Conservation (phyloP, 1,140 invertebrate species). For the Idris sp. region DNA sequence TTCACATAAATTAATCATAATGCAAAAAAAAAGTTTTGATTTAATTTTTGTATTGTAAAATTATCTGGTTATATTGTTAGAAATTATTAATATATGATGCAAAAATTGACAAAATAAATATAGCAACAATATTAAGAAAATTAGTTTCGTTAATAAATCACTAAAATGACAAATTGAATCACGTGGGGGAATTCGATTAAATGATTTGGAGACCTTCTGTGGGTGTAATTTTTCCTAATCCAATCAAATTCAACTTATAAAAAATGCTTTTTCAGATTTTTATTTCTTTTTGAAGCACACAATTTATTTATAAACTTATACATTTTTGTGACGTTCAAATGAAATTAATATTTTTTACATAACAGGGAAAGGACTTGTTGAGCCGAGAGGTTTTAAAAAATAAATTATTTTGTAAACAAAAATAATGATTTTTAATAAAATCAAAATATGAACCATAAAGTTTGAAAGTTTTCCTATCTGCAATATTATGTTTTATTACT, state of each 20-base stretch:
- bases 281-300: too few species aligned
- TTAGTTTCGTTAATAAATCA: constrained; percentile 46
- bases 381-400: too few species aligned
- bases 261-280: not conserved
- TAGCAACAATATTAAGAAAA: constrained; percentile 15
- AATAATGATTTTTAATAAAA: too few species aligned
- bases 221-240: constrained; percentile 10
- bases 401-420: too few species aligned
- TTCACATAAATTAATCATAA: too few species aligned
- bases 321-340: too few species aligned
- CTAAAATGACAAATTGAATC: constrained; percentile 33
- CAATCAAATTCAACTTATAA: constrained; percentile 27
- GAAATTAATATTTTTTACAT: constrained; percentile 3
- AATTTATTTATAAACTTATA: too few species aligned
- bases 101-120: constrained; percentile 4
- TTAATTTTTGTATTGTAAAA: not conserved
- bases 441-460: too few species aligned
- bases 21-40: too few species aligned
- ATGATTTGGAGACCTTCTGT: constrained; percentile 8
- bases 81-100: constrained; percentile 6
- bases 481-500: too few species aligned
- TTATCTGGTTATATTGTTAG: constrained; percentile 14
- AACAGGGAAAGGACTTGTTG: too few species aligned
- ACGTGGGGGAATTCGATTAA: constrained; percentile 31
- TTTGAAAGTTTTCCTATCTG: too few species aligned